phyloP scores from a whole-genome alignment of 1,140 invertebrate genomes.

The Stegodyphus mimosarum region DNA sequence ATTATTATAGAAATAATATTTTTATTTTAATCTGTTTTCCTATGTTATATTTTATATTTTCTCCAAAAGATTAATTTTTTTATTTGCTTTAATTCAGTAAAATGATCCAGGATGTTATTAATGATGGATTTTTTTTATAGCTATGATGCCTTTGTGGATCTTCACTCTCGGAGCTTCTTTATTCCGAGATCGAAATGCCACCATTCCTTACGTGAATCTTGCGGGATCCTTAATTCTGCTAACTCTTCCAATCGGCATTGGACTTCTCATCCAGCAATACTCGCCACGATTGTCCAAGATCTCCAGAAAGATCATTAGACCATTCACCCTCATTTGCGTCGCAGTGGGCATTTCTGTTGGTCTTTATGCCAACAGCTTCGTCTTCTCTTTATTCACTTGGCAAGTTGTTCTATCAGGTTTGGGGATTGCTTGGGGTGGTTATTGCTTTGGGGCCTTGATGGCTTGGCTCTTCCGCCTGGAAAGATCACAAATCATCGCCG shows the following conservation, averaged over 20 bases:
- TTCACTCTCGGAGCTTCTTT: constrained; percentile 69
- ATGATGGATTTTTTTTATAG: constrained; percentile 65
- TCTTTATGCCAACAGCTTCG: constrained; percentile 70
- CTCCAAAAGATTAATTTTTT: too few species aligned
- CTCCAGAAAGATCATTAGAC: constrained; percentile 64
- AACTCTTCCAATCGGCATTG: constrained; percentile 69
- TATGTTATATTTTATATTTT: too few species aligned
- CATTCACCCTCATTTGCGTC: constrained; percentile 65
- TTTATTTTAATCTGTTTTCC: too few species aligned
- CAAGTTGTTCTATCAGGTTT: constrained; percentile 67
- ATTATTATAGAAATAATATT: too few species aligned
- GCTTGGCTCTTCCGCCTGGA: constrained; percentile 57
- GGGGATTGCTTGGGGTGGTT: constrained; percentile 71
- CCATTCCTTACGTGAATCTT: constrained; percentile 70
- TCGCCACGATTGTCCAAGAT: constrained; percentile 63
- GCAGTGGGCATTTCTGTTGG: constrained; percentile 66
- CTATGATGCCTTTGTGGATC: constrained; percentile 72
- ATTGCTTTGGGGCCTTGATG: constrained; percentile 68
- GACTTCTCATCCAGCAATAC: constrained; percentile 65
- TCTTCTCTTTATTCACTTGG: constrained; percentile 70
- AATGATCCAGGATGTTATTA: too few species aligned
- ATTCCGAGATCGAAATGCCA: constrained; percentile 62
- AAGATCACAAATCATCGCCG: constrained; percentile 68
- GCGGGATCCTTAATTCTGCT: constrained; percentile 67
- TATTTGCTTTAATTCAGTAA: too few species aligned